Evolutionary conservation across 35 echinoderm and acorn worm genomes (phyloP).

Genomic region (Nesometra sesokonis): DNA sequence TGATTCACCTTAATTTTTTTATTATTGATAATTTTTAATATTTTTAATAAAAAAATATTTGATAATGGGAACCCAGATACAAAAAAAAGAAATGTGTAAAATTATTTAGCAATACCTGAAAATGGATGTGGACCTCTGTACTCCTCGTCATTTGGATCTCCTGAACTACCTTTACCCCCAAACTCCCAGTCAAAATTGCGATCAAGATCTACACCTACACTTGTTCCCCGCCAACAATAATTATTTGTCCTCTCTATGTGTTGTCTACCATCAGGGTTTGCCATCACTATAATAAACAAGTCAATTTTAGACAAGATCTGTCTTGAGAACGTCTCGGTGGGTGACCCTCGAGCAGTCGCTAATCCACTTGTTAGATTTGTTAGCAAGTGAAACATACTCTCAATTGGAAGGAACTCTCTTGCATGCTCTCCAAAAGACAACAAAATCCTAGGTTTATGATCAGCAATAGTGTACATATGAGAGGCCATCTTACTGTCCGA

Average conservation of each 20-base stretch:
- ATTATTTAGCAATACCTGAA: conserved; percentile 37
- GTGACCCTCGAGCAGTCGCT: conserved; percentile 11
- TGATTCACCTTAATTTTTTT: too few species aligned
- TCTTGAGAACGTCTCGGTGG: conserved; percentile 30
- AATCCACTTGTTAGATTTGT: conserved; percentile 63
- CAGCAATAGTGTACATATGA: conserved; percentile 15
- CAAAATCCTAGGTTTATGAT: conserved; percentile 63
- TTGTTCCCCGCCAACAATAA: conserved; percentile 95
- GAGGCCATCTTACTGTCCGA: conserved; percentile 36
- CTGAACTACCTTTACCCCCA: conserved; percentile 77
- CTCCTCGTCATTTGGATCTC: conserved; percentile 77
- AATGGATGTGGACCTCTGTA: conserved; percentile 61
- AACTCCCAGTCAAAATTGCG: conserved; percentile 96
- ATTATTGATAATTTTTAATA: too few species aligned
- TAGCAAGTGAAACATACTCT: conserved; percentile 69
- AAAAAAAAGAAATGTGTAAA: too few species aligned
- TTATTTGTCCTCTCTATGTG: conserved; percentile 74
- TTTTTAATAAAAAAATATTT: too few species aligned
- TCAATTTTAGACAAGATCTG: conserved; percentile 63
- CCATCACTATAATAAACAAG: conserved; percentile 63
- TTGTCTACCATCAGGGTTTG: conserved; percentile 86
- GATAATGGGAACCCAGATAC: too few species aligned
- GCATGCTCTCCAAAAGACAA: conserved; percentile 93
- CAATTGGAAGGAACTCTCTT: conserved; percentile 86
- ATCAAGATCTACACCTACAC: conserved; percentile 82